These are phyloP conservation scores for Masticophis lateralis DNA, from an alignment of 2,797 vertebrate species.

Conservation along the genomic window DNA sequence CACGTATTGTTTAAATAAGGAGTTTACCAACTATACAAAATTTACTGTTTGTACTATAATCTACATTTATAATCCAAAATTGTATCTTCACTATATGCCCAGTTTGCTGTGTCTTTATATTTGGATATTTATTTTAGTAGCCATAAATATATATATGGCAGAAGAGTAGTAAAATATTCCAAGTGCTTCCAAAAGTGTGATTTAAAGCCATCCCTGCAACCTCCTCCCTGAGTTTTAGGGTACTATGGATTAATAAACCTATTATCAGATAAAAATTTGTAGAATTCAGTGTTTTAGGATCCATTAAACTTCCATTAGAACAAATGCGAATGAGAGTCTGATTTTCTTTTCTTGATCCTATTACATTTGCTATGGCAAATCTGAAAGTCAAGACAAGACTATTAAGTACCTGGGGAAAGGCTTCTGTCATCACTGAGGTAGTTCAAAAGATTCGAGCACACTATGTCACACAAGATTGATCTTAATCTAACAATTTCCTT, in stretches of 20 bases:
- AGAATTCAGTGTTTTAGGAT: neutral
- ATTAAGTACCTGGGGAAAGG: neutral
- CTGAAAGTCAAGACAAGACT: neutral
- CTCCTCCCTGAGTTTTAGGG: neutral
- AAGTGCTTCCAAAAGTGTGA: neutral
- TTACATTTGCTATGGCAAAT: neutral
- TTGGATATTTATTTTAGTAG: neutral
- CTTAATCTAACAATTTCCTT: neutral
- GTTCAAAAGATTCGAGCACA: neutral
- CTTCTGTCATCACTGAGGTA: neutral
- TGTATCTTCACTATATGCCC: neutral
- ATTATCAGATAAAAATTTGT: neutral
- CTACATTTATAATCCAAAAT: neutral
- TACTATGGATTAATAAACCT: neutral
- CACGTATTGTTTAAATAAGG: neutral
- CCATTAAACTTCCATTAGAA: neutral
- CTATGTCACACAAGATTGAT: neutral
- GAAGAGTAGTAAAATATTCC: neutral
- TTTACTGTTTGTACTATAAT: neutral
- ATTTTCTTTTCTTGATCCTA: neutral
- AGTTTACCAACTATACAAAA: neutral
- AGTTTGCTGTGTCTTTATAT: neutral
- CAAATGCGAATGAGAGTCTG: neutral
- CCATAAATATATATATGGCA: neutral
- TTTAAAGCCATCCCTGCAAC: neutral